Base-by-base conservation (phyloP, 2,888 invertebrate genomes). In the Drosophila suboccidentalis region DNA sequence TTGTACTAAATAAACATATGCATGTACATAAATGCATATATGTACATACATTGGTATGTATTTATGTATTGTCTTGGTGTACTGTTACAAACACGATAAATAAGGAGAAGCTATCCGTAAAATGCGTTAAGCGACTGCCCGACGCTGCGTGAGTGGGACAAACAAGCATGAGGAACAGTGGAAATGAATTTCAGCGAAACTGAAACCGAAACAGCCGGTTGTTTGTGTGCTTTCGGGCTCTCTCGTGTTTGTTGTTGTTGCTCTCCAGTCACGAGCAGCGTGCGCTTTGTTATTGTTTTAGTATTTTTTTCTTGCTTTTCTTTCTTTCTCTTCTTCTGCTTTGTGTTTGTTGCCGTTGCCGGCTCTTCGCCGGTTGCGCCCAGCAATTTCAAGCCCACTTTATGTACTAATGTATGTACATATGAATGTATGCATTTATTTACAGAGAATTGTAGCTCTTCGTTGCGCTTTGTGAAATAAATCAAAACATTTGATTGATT, bases 91-190 rank as follows among this genome's bases (percentile, higher is more conserved):
- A 60, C 54, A n/a, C 10, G 17, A 43, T 59, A 53, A 54, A 17
- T 32, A 29, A 13, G 34, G 26, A 22, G 10, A 29, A 41, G 36
- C 3, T 17, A 15, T 13, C 32, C 6, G 32, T 10, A 39, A 32
- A 38, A 57, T 59, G 60, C 61, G 43, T 49, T 50, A 36, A 44
- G 29, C 44, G 64, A 70, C 77, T 46, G 77, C 43, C 73, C 64
- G 76, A 36, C 76, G 69, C 29, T 32, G 69, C 69, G 86, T 84
- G 78, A 84, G 84, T 84, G 83, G 86, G 84, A 86, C 86, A 84
- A 80, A 69, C 74, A 69, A 81, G 55, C 54, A 51, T 47, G 5
- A 26, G 78, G 60, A 77, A 70, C 54, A 19, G 19, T 49, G 64
- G 54, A 71, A 76, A 19, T 51, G 71, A 43, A 46, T 53, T 29